These are phyloP conservation scores for Ophion slaviceki DNA, from an alignment of 2,888 invertebrate genomes.

Conservation along the genomic window DNA sequence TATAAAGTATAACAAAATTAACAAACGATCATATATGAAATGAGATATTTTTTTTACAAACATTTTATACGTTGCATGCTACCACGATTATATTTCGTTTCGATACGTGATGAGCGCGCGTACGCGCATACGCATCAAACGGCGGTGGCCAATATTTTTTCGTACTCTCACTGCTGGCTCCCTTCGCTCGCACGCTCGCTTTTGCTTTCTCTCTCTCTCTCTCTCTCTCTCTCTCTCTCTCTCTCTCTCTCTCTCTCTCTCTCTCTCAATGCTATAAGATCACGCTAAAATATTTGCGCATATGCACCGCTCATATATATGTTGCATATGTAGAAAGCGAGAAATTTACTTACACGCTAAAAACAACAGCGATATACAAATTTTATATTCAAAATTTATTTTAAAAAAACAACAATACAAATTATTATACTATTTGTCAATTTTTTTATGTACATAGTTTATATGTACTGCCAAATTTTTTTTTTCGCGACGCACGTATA, in stretches of 20 bases:
- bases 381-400: slow-evolving; percentile 1
- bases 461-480: slow-evolving; percentile 4
- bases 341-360: slow-evolving; percentile 1
- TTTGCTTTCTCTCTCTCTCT: neutral
- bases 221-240: too few species aligned
- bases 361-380: slow-evolving; percentile 5
- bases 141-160: slow-evolving; percentile 11
- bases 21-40: slow-evolving; percentile 5
- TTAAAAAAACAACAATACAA: neutral
- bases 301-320: neutral
- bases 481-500: slow-evolving; percentile 7
- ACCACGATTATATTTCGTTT: slow-evolving; percentile 5
- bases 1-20: slow-evolving; percentile 2
- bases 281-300: slow-evolving; percentile 5
- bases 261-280: slow-evolving; percentile 6
- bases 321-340: slow-evolving; percentile 4
- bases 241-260: neutral
- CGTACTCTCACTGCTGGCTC: neutral
- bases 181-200: neutral
- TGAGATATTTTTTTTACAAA: neutral
- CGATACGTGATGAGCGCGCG: slow-evolving; percentile 11
- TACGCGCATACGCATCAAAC: slow-evolving; percentile 10
- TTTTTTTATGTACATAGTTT: slow-evolving; percentile 3
- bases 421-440: slow-evolving; percentile 1
- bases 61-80: slow-evolving; percentile 7